Evolutionary conservation across 1,140 invertebrate genomes (phyloP).

Genomic region (Neuroterus valhalla): DNA sequence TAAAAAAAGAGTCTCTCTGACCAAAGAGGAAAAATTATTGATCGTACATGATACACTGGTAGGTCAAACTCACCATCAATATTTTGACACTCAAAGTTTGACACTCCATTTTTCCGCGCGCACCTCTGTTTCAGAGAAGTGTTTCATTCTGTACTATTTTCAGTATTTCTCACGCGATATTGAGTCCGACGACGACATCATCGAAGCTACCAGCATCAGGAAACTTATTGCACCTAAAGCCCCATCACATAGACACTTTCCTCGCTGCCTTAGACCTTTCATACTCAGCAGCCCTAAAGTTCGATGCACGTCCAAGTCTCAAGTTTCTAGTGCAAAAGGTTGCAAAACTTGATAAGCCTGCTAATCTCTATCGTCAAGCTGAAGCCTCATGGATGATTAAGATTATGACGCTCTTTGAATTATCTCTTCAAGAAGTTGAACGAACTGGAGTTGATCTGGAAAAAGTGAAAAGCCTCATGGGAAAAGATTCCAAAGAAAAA

Average conservation of each 20-base stretch:
- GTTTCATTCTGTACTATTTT: constrained; percentile 34
- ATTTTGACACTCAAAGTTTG: too few relatives aligned
- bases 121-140: background rate
- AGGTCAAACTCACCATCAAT: too few relatives aligned
- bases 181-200: constrained; percentile 75
- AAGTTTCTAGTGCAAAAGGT: constrained; percentile 97
- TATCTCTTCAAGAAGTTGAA: constrained; percentile 70
- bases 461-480: constrained; percentile 76
- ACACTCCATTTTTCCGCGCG: too few relatives aligned
- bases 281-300: constrained; percentile 86
- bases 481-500: constrained; percentile 36
- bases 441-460: constrained; percentile 79
- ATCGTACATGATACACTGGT: too few relatives aligned
- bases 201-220: constrained; percentile 60
- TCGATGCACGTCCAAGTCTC: constrained; percentile 90
- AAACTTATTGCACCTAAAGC: constrained; percentile 46
- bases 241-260: constrained; percentile 73
- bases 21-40: too few relatives aligned
- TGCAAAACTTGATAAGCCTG: constrained; percentile 88
- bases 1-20: too few relatives aligned
- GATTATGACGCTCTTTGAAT: constrained; percentile 89
- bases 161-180: constrained; percentile 67
- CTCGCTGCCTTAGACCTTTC: constrained; percentile 88
- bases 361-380: constrained; percentile 95
- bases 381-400: constrained; percentile 93